These are phyloP conservation scores for Unio delphinus DNA, from an alignment of 2,888 invertebrate species.

Conservation along the genomic window DNA sequence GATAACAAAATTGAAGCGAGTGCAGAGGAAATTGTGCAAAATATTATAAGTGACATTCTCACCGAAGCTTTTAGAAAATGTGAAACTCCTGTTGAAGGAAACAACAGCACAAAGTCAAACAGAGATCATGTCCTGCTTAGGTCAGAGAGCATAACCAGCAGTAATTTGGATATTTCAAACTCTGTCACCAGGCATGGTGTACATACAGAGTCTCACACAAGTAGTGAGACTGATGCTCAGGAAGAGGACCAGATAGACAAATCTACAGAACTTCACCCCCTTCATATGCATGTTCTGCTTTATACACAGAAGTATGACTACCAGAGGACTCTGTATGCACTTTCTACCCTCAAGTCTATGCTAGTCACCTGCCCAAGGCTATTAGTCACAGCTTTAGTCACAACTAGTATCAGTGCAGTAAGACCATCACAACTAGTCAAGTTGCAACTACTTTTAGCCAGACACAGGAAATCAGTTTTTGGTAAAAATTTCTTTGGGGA, in stretches of 20 bases:
- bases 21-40: conserved; percentile 75
- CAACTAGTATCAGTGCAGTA: conserved; percentile 78
- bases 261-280: conserved; percentile 77
- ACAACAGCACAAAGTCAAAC: conserved; percentile 71
- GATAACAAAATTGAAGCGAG: conserved; percentile 59
- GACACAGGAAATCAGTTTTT: conserved; percentile 86
- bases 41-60: conserved; percentile 51
- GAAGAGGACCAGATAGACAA: conserved; percentile 13
- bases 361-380: conserved; percentile 81
- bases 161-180: conserved; percentile 49
- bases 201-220: conserved; percentile 56
- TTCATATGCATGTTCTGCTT: conserved; percentile 87
- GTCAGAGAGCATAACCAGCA: conserved; percentile 26
- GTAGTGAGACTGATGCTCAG: conserved; percentile 52
- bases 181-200: conserved; percentile 49
- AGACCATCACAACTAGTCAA: conserved; percentile 66
- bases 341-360: conserved; percentile 83
- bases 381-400: conserved; percentile 83
- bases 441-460: conserved; percentile 78
- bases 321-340: conserved; percentile 81
- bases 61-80: conserved; percentile 14
- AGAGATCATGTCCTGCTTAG: neutral
- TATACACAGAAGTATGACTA: conserved; percentile 87
- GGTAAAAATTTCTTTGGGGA: conserved; percentile 76
- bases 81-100: conserved; percentile 71